Evolutionary conservation across 2,797 vertebrate genomes (phyloP).

Genomic region (Phataginus tricuspis): DNA sequence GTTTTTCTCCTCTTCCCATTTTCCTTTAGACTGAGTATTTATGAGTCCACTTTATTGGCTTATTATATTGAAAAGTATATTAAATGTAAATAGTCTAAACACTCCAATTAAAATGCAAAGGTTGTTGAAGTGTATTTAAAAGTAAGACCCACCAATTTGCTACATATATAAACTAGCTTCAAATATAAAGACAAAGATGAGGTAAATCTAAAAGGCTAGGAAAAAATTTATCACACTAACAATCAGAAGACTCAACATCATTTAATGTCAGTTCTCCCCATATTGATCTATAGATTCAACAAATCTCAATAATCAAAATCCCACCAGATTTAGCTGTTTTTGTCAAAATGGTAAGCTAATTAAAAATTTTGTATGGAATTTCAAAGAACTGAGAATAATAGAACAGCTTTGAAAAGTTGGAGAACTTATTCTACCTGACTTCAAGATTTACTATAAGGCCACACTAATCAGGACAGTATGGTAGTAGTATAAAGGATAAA

Average conservation of each 20-base stretch:
- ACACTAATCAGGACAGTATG: neutral
- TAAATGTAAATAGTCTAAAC: neutral
- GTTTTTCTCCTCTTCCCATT: neutral
- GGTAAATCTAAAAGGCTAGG: neutral
- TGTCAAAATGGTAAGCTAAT: neutral
- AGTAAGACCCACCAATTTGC: neutral
- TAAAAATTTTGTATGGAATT: neutral
- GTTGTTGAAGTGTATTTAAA: neutral
- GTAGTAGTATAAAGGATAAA: neutral
- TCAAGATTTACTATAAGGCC: neutral
- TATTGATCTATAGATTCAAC: neutral
- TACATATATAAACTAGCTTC: neutral
- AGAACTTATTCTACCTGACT: neutral
- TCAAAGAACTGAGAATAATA: neutral
- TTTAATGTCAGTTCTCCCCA: neutral
- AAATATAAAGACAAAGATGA: neutral
- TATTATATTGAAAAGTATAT: neutral
- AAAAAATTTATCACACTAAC: neutral
- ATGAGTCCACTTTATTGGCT: neutral
- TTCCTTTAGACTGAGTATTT: neutral
- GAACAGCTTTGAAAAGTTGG: neutral
- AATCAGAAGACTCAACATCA: neutral
- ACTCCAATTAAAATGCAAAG: neutral
- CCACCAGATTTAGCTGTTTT: neutral
- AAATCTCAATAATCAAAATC: neutral